phyloP scores from a whole-genome alignment of 2,797 vertebrate genomes.

The Crenuchus spilurus region DNA sequence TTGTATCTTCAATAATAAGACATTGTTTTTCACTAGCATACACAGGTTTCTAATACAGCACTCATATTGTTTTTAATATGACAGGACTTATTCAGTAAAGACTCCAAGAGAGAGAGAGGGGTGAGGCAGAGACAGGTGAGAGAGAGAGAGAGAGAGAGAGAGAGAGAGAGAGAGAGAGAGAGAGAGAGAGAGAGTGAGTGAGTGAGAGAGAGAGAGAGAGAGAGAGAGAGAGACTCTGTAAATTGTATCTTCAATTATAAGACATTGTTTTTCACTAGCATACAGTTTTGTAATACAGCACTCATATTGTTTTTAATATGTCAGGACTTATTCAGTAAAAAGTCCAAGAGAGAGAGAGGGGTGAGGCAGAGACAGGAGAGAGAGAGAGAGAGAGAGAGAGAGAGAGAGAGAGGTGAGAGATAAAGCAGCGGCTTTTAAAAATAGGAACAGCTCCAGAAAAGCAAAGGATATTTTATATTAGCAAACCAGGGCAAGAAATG shows the following conservation, averaged over 20 bases:
- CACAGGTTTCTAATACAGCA: background rate
- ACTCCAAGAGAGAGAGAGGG: background rate
- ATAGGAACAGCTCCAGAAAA: constrained; percentile 19
- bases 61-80: background rate
- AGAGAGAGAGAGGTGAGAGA: background rate
- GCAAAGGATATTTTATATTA: constrained; percentile 3
- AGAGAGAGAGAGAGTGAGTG: background rate
- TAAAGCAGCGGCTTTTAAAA: constrained; percentile 29
- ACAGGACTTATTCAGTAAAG: background rate
- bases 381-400: background rate
- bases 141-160: background rate
- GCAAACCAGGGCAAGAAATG: constrained; percentile 25
- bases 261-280: background rate
- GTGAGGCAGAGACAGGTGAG: background rate
- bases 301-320: background rate
- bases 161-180: background rate
- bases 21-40: background rate
- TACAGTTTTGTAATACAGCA: background rate
- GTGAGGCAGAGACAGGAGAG: background rate
- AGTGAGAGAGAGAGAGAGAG: background rate
- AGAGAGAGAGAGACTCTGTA: background rate
- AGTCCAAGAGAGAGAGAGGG: background rate
- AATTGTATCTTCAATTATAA: background rate
- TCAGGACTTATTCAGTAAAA: background rate
- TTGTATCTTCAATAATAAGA: background rate